Base-by-base conservation (phyloP, 2,797 vertebrate species). In the Coregonus sp. region DNA sequence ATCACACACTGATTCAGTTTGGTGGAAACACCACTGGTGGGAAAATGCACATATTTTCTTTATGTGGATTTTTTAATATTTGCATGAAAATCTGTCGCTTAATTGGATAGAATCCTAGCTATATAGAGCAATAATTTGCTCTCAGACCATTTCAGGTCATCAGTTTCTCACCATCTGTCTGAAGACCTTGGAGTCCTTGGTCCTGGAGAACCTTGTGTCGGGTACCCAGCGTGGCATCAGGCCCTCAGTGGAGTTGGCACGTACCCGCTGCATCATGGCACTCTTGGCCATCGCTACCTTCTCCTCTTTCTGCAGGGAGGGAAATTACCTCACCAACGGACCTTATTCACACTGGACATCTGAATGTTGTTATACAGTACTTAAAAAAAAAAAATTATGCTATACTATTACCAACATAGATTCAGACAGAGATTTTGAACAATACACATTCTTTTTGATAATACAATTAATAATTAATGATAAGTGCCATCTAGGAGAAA, bases 111-210 rank as follows among this genome's bases (percentile, higher is more conserved):
- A 12, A 47, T 47, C 40, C 40, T 12, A 47, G 40, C 9, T 47
- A 47, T 47, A 47, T 47, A 47, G 40, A 47, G 40, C 9, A 12
- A 47, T 3, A 9, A 12, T 47, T 47, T 47, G 9, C 9, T 61
- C 56, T n/a, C n/a, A 61, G 56, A 20, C 5, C n/a, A 18, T 56
- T 7, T 9, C 66, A 68, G 75, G 83, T 90, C 0, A 90, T 89
- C 87, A 90, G 59, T 74, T 47, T 47, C 96, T 96, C 89, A 98
- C 98, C 97, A 99, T 99, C 94, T 98, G 96, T 85, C 97, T 94
- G 92, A 98, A 98, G 77, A 97, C 97, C 91, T 98, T 99, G 77
- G 97, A 97, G 88, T 97, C 97, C 93, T 98, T 98, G 88, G 94
- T 96, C 82, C 97, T 94, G 86, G 94, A 86, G 90, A 96, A 98